These are phyloP conservation scores for Rhinopomastus cyanomelas DNA, from an alignment of 2,113 vertebrate genomes.

Conservation along the genomic window DNA sequence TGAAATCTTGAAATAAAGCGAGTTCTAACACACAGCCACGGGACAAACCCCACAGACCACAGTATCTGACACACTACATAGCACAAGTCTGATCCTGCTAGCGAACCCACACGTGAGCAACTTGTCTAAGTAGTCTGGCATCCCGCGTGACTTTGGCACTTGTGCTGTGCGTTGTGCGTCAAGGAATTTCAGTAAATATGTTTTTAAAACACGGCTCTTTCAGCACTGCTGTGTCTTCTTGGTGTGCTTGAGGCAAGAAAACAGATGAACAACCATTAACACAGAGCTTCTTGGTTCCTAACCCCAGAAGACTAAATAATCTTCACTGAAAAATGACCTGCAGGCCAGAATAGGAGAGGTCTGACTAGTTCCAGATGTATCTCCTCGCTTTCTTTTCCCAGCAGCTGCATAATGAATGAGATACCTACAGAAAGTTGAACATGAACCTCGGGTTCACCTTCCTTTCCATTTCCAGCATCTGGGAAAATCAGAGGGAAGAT, in stretches of 20 bases:
- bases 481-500: neutral
- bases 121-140: conserved; percentile 24
- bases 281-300: neutral
- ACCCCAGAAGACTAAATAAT: conserved; percentile 20
- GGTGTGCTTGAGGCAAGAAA: neutral
- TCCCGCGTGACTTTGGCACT: conserved; percentile 1
- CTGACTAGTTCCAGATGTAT: conserved; percentile 50
- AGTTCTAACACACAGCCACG: neutral
- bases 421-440: conserved; percentile 14
- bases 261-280: neutral
- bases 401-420: conserved; percentile 22
- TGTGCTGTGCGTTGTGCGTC: neutral
- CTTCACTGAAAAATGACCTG: conserved; percentile 21
- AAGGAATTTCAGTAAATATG: conserved; percentile 33
- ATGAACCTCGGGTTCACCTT: conserved; percentile 52
- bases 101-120: neutral
- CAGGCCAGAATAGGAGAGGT: conserved; percentile 14
- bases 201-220: neutral
- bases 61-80: neutral
- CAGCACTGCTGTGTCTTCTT: neutral
- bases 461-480: conserved; percentile 1
- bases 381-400: conserved; percentile 8
- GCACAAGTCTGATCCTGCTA: neutral
- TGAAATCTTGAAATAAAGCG: neutral
- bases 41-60: neutral